Base-by-base conservation (phyloP, 2,113 vertebrate species). In the Coryphaenoides rupestris region DNA sequence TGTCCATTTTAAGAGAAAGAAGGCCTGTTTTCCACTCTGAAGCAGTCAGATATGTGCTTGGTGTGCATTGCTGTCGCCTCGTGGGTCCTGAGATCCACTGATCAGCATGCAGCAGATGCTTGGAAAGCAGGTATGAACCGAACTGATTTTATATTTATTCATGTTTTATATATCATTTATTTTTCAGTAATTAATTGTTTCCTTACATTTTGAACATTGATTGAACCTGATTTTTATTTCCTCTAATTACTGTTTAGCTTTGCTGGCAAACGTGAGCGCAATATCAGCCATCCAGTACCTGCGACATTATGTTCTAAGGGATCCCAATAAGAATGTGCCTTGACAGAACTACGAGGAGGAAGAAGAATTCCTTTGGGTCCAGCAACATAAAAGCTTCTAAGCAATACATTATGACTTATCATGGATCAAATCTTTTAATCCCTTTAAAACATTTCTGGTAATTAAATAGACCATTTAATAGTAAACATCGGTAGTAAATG, bases 261-360 rank as follows among this genome's bases (percentile, higher is more conserved):
- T 98, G 73, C 87, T 99, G 77, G 97, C 96, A 2, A 95, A 95
- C 40, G 83, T 98, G 2, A 96, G 95, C 19, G 93, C 95, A 0
- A 83, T 99, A 9, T 98, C 95, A 0, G 96, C 96, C n/a, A 98
- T 98, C 85, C 95, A 90, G 70, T 96, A 94, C 85, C 92, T 98
- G 87, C 90, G 95, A 57, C 78, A 88, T 45, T 92, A 92, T 59
- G 69, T 85, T 58, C 75, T 60, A 73, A 86, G 66, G 63, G 76
- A 68, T n/a, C 66, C 63, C 53, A 19, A 62, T 49, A 58, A 53
- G 59, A 64, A 76, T 47, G 26, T 74, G 46, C 61, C 65, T 58
- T 84, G 84, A 86, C 28, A 55, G 16, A 58, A 62, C 54, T 57
- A 47, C 33, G 28, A 56, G 4, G 63, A 17, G 23, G 26, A 5